A percentile compares a stretch with the other conserved stretches of the same genome.
Conservation (phyloP, 2,797 vertebrate genomes). For the Neosilurus hyrtlii region DNA sequence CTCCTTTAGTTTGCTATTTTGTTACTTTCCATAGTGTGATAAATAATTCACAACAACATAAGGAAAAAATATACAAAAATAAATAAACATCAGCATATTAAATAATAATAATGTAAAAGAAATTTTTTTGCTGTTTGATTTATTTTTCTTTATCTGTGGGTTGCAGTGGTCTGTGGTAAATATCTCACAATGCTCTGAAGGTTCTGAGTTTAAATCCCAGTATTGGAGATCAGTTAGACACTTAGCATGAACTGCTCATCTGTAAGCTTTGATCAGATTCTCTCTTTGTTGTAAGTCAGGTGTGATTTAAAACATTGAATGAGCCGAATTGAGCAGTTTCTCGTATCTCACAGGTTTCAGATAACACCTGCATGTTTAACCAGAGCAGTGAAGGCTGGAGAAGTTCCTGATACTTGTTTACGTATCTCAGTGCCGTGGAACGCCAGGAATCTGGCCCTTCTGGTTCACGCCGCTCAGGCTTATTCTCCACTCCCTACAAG, state of each 20-base stretch:
- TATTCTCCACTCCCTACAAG: constrained; percentile 23
- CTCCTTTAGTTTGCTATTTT: background rate
- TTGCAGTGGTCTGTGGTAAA: background rate
- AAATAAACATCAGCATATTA: too few species aligned
- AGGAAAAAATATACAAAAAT: too few species aligned
- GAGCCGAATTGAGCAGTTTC: background rate
- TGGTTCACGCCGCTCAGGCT: constrained; percentile 45
- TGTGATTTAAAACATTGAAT: background rate
- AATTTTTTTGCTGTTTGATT: too few species aligned
- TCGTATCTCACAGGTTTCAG: background rate
- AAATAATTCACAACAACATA: too few species aligned
- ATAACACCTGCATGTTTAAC: background rate
- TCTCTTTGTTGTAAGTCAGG: background rate
- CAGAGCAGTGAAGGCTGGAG: constrained; percentile 1
- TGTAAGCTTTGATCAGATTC: background rate
- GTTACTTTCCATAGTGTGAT: background rate
- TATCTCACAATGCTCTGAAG: background rate
- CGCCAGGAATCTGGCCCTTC: constrained; percentile 65
- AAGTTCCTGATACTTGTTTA: constrained; percentile 49
- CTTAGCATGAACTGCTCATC: background rate
- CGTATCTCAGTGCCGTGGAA: constrained; percentile 48
- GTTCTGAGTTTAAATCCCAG: background rate
- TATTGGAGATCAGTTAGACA: background rate
- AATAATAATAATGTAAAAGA: too few species aligned
- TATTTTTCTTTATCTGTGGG: background rate